Evolutionary conservation across 2,888 invertebrate genomes (phyloP).

Genomic region (Metellina segmentata): DNA sequence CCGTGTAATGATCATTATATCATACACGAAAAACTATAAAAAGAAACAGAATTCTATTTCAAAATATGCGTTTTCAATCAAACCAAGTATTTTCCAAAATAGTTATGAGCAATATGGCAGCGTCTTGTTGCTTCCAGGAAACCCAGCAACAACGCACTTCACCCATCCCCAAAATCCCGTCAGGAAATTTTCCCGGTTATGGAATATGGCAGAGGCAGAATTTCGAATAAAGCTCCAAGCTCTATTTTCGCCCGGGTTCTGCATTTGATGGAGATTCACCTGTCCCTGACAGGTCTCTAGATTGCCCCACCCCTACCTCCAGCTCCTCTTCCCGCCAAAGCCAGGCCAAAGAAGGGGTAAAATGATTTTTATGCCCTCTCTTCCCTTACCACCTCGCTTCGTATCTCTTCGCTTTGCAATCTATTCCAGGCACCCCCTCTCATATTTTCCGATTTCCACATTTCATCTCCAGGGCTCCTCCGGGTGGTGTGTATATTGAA

Average conservation of each 20-base stretch:
- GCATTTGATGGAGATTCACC: slow-evolving; percentile 72
- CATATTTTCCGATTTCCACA: slow-evolving; percentile 74
- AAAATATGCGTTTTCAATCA: too few relatives aligned
- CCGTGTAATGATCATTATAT: too few relatives aligned
- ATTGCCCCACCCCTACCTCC: slow-evolving; percentile 54
- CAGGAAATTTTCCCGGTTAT: background rate
- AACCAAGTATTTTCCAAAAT: too few relatives aligned
- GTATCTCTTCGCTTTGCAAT: slow-evolving; percentile 64
- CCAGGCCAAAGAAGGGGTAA: slow-evolving; percentile 26
- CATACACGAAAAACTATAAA: too few relatives aligned
- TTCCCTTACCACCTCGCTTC: slow-evolving; percentile 33
- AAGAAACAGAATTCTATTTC: too few relatives aligned
- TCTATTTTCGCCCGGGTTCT: slow-evolving; percentile 34
- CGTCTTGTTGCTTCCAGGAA: too few relatives aligned
- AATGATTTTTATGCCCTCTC: slow-evolving; percentile 61
- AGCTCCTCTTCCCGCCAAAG: slow-evolving; percentile 18
- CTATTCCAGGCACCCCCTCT: slow-evolving; percentile 60
- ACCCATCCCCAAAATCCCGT: too few relatives aligned
- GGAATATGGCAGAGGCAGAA: background rate
- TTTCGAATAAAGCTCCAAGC: slow-evolving; percentile 26
- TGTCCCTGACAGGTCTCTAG: slow-evolving; percentile 70
- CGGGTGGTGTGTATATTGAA: slow-evolving; percentile 71
- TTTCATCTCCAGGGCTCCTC: slow-evolving; percentile 56
- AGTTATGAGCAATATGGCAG: too few relatives aligned
- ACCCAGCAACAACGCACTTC: too few relatives aligned